phyloP scores from a whole-genome alignment of 2,113 vertebrate species.

The Catagonus wagneri region DNA sequence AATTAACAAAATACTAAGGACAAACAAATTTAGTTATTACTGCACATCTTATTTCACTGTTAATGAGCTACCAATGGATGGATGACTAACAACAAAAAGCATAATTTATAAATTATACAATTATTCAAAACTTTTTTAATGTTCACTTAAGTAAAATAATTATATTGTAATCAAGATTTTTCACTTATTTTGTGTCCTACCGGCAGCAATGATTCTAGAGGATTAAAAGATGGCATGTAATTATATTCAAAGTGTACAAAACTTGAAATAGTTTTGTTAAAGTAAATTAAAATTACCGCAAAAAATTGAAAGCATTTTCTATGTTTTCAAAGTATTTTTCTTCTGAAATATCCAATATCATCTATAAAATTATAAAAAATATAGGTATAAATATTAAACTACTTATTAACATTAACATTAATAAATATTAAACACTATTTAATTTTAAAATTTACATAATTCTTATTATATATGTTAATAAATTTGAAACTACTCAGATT shows the following conservation, averaged over 20 bases:
- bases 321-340: background rate
- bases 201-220: background rate
- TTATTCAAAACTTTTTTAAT: background rate
- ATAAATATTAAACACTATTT: background rate
- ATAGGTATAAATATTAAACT: background rate
- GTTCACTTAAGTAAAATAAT: conserved; percentile 11
- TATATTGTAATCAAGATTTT: background rate
- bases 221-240: background rate
- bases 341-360: background rate
- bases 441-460: background rate
- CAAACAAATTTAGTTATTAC: background rate
- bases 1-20: background rate
- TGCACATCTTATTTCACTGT: background rate
- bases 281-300: background rate
- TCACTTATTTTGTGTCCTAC: background rate
- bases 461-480: background rate
- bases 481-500: background rate
- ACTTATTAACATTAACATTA: background rate
- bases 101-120: background rate
- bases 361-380: conserved; percentile 35
- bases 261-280: background rate
- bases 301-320: conserved; percentile 26
- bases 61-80: background rate
- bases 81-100: background rate
- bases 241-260: background rate